phyloP scores from a whole-genome alignment of 2,797 vertebrate genomes.

The Emys orbicularis region DNA sequence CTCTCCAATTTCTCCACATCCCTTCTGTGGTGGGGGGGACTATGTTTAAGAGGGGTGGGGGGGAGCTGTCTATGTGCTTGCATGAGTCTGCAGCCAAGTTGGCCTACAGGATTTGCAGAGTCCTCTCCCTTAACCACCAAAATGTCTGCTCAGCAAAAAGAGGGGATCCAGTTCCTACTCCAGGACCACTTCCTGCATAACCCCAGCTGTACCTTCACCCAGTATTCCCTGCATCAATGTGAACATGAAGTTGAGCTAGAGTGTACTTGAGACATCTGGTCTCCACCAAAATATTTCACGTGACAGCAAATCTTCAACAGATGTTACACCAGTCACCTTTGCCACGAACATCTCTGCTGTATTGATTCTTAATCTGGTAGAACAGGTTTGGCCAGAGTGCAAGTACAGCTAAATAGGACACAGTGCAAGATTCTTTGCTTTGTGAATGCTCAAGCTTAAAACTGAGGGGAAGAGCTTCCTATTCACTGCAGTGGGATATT shows the following conservation, averaged over 20 bases:
- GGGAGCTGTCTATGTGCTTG: background rate
- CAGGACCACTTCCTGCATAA: background rate
- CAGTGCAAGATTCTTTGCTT: fast-evolving
- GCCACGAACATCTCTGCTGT: background rate
- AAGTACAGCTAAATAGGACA: fast-evolving
- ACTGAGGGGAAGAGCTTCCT: background rate
- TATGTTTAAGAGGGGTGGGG: fast-evolving
- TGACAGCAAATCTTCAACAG: background rate
- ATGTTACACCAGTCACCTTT: background rate
- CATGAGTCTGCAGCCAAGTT: background rate
- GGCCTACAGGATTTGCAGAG: background rate
- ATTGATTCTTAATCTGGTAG: background rate
- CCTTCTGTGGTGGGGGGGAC: too few relatives aligned
- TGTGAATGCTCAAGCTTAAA: background rate
- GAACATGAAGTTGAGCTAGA: background rate
- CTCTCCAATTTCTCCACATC: too few relatives aligned
- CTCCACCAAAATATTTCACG: background rate
- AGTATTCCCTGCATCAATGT: background rate
- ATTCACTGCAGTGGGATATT: background rate
- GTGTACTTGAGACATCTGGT: background rate
- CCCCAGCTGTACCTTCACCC: background rate
- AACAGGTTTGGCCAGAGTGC: background rate
- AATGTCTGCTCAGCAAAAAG: background rate
- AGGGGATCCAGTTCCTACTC: background rate
- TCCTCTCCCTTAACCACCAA: background rate